Base-by-base conservation (phyloP, 2,113 vertebrate species). In the Mus pahari region DNA sequence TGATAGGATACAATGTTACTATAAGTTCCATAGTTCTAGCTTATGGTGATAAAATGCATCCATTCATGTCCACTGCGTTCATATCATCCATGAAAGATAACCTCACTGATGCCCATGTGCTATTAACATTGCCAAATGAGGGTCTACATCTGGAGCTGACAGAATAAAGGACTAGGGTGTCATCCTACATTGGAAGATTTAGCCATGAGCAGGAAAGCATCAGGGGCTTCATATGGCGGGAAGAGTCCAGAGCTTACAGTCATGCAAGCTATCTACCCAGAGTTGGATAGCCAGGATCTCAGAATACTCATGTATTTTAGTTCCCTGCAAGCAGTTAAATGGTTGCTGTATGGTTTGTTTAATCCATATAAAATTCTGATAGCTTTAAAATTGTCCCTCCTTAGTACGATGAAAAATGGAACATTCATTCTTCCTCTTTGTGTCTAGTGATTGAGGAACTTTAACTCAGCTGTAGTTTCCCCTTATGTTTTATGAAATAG, bases 381-480 rank as follows among this genome's bases (percentile, higher is more conserved):
- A 55, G 4, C 26, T 94, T 77, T 26, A 8, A 89, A 78, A 66
- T 68, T 5, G 3, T 74, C 75, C 45, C 0, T 31, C 4, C n/a
- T 45, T 31, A 75, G 10, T 50, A 90, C 90, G 3, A 24, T 17
- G 73, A 92, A 60, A 62, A 31, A 48, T 70, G 66, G 79, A 64
- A 78, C 28, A 86, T 88, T 66, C 20, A 20, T 31, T 92, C 13
- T 5, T 6, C 31, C 36, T 1, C 9, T 96, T 87, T 87, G 9
- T 68, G 83, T 77, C 68, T 50, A 58, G 12, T 91, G 28, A 68
- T 82, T 91, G 73, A 58, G 8, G 24, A 48, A 66, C 58, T 39
- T 96, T 91, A 94, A 84, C 58, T 22, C n/a, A 66, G 83, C 64
- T 45, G 60, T 84, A 84, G 33, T 11, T 58, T 22, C 81, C 48